Evolutionary conservation across 2,113 vertebrate species (phyloP).

Genomic region (Salvelinus fontinalis): DNA sequence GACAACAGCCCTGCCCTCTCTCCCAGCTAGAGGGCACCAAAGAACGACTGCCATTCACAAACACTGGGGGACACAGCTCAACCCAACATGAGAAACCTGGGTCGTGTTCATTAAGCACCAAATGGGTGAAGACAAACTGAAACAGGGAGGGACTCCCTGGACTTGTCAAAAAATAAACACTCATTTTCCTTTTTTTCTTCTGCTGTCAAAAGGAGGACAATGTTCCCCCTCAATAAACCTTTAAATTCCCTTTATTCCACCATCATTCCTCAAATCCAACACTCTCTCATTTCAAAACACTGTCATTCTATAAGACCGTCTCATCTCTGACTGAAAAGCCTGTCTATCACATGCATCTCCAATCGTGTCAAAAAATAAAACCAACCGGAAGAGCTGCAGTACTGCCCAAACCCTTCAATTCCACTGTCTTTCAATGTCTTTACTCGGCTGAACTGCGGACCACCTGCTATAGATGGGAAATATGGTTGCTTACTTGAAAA

Average conservation of each 20-base stretch:
- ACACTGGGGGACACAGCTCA: slow-evolving; percentile 42
- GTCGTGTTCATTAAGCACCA: slow-evolving; percentile 12
- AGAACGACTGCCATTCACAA: slow-evolving; percentile 39
- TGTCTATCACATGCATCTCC: slow-evolving; percentile 16
- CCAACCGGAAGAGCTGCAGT: slow-evolving; percentile 56
- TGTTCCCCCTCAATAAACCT: slow-evolving; percentile 23
- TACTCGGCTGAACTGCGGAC: slow-evolving; percentile 27
- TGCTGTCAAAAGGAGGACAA: slow-evolving; percentile 9
- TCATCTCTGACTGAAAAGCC: slow-evolving; percentile 37
- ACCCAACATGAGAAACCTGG: slow-evolving; percentile 23
- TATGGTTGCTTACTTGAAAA: slow-evolving; percentile 22
- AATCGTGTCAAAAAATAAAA: slow-evolving; percentile 13
- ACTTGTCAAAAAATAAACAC: background rate
- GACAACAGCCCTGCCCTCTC: slow-evolving; percentile 91
- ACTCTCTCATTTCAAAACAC: background rate
- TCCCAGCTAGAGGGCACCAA: slow-evolving; percentile 82
- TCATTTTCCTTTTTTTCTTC: background rate
- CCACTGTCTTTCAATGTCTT: slow-evolving; percentile 7
- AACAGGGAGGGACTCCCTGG: too few species aligned
- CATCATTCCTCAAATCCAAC: slow-evolving; percentile 28
- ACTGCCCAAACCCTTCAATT: slow-evolving; percentile 51
- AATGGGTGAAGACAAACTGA: too few species aligned
- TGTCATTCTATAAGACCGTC: background rate
- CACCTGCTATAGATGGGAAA: slow-evolving; percentile 42
- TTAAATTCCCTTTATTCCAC: slow-evolving; percentile 45